Evolutionary conservation across 2,113 vertebrate species (phyloP).

Genomic region (Apus apus): DNA sequence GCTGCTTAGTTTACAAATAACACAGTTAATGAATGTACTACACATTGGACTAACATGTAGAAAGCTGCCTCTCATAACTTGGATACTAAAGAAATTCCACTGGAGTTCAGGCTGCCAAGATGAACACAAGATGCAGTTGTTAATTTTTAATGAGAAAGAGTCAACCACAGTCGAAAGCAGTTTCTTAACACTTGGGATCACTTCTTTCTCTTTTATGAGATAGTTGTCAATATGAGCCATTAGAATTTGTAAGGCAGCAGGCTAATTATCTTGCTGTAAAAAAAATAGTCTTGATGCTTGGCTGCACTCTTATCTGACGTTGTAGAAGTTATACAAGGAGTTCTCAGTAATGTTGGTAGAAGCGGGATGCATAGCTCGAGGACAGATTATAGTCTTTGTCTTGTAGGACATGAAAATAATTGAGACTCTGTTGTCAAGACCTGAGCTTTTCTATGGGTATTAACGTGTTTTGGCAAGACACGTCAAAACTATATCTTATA

Average conservation of each 20-base stretch:
- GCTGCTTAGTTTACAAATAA: not conserved
- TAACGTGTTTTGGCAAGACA: slow-evolving; percentile 3
- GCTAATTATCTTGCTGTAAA: not conserved
- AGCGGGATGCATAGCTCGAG: slow-evolving; percentile 24
- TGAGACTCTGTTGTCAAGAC: slow-evolving; percentile 47
- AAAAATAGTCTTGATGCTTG: not conserved
- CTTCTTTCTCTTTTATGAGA: not conserved
- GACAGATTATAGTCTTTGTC: slow-evolving; percentile 41
- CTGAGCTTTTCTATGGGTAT: not conserved
- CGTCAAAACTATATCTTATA: not conserved
- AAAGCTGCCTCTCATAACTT: not conserved
- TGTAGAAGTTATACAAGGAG: not conserved
- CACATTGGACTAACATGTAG: not conserved
- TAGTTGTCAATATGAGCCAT: not conserved
- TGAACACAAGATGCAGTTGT: not conserved
- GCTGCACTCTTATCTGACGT: not conserved
- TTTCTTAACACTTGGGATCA: not conserved
- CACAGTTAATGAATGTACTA: not conserved
- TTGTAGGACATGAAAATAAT: slow-evolving; percentile 43
- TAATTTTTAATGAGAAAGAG: not conserved
- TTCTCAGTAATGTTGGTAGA: not conserved
- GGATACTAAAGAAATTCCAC: not conserved
- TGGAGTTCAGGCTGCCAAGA: not conserved
- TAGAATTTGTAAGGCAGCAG: not conserved
- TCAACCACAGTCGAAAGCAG: not conserved